phyloP scores from a whole-genome alignment of 2,797 vertebrate species.

The Acanthurus tractus region DNA sequence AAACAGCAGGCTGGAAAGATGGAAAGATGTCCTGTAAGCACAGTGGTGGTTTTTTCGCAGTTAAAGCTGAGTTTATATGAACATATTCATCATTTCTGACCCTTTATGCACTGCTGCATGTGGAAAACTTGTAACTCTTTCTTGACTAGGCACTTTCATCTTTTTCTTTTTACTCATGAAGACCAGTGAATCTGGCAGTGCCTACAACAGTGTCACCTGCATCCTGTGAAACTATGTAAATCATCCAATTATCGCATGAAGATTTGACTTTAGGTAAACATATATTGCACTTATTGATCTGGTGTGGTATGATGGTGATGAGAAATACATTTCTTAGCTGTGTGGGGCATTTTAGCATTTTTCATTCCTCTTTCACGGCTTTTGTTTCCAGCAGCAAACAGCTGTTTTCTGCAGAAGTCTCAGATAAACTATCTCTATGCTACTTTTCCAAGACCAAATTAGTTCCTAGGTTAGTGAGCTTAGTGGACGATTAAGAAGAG shows the following conservation, averaged over 20 bases:
- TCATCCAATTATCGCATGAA: background rate
- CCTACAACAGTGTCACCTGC: background rate
- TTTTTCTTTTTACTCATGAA: background rate
- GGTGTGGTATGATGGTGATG: background rate
- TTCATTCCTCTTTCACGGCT: background rate
- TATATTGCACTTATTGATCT: background rate
- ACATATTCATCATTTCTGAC: constrained; percentile 33
- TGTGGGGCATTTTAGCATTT: too few relatives aligned
- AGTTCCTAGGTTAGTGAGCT: too few relatives aligned
- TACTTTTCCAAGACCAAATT: too few relatives aligned
- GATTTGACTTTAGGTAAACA: background rate
- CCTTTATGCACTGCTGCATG: background rate
- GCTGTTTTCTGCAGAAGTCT: too few relatives aligned
- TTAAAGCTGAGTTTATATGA: constrained; percentile 36
- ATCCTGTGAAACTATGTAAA: background rate
- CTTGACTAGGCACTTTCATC: background rate
- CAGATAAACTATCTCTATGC: too few relatives aligned
- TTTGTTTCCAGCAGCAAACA: too few relatives aligned
- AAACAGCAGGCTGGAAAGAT: constrained; percentile 69
- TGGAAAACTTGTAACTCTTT: constrained; percentile 1
- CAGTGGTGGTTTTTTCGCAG: constrained; percentile 32
- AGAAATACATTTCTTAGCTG: too few relatives aligned
- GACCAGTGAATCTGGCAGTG: background rate
- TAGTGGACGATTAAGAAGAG: too few relatives aligned
- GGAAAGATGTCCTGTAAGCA: constrained; percentile 73